Base-by-base conservation (phyloP, 2,113 vertebrate genomes). In the Petroica traversi region DNA sequence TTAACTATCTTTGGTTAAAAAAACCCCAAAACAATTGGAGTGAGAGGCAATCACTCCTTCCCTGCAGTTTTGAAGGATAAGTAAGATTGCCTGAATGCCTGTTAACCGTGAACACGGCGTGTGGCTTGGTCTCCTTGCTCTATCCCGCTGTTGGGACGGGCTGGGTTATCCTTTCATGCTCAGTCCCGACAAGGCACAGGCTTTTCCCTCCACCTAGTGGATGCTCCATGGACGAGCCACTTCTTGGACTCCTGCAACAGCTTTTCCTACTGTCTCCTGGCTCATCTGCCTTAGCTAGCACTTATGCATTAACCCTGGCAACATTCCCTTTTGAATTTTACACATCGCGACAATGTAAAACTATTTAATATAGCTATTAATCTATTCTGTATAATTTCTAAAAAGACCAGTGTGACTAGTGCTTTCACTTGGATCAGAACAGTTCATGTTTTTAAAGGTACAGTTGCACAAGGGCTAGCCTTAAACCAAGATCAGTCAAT, bases 201-300 rank as follows among this genome's bases (percentile, higher is more conserved):
- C 66, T 74, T 74, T n/a, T 58, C 38, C 15, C 55, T 68, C 43
- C 4, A 2, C 45, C 15, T 54, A 5, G 11, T 19, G 49, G 41
- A 17, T 3, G 3, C 33, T 38, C 17, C 3, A 0, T 11, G 6
- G 18, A 3, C 9, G 18, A 20, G 18, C 5, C 4, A 0, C 1
- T 43, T 14, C 25, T 24, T 0, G 0, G 26, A 15, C 29, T 58
- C 6, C 31, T 29, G 36, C 51, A 11, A 24, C 0, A 0, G 23
- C 20, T 72, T 40, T 46, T 22, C 12, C 24, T 45, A 2, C 43
- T 6, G 5, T 18, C 12, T 22, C 6, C 10, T 6, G 24, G 25
- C 15, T 46, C 2, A 0, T 14, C 43, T 67, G 22, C 24, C 34
- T 29, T 29, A 45, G 28, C 8, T n/a, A 41, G 28, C 57, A 11